phyloP scores from a whole-genome alignment of 2,797 vertebrate species.

The Myripristis jacobus region DNA sequence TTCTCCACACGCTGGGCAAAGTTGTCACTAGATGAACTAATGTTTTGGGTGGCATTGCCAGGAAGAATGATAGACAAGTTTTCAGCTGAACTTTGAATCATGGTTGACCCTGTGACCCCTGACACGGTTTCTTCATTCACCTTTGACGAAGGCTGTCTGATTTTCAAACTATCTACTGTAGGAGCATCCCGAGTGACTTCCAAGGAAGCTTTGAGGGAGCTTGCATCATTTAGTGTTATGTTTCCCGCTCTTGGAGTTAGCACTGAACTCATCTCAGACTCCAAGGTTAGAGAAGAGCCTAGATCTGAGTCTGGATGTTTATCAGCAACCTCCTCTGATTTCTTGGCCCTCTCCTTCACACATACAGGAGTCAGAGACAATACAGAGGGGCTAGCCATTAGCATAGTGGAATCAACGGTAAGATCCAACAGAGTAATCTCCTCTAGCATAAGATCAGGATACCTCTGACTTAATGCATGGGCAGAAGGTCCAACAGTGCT shows the following conservation, averaged over 20 bases:
- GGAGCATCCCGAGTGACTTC: too few relatives aligned
- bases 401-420: conserved; percentile 2
- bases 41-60: conserved; percentile 1
- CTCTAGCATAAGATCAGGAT: background rate
- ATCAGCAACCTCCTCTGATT: background rate
- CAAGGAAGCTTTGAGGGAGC: too few relatives aligned
- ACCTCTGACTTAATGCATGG: background rate
- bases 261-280: background rate
- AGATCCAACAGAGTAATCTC: conserved; percentile 3
- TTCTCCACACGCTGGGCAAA: background rate
- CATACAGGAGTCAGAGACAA: background rate
- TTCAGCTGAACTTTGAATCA: background rate
- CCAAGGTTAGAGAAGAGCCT: background rate
- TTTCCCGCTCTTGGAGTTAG: background rate
- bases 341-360: background rate
- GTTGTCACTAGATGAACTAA: conserved; percentile 14
- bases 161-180: too few relatives aligned
- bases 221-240: background rate
- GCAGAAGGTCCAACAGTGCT: background rate
- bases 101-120: too few relatives aligned
- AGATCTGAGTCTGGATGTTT: background rate
- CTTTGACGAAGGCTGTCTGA: too few relatives aligned
- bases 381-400: background rate
- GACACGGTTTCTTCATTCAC: too few relatives aligned
- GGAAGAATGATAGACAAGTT: conserved; percentile 34